Base-by-base conservation (phyloP, 1,140 invertebrate species). In the Papilio dardanus region DNA sequence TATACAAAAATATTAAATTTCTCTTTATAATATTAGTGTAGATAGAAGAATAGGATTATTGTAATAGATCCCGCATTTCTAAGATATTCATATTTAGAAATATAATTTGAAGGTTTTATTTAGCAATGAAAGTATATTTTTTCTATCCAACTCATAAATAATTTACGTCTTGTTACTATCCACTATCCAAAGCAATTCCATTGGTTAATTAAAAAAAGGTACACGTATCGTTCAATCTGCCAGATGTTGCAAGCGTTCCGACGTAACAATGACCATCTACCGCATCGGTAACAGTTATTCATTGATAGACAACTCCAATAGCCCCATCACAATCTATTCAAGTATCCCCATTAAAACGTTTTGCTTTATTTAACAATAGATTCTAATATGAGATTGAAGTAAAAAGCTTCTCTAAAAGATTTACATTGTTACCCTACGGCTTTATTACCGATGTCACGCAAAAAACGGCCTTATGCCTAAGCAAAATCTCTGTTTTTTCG, bases 261-360 rank as follows among this genome's bases (percentile, higher is more conserved):
- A 40, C 10, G 35, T 35, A 40, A 69, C 67, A 69, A 69, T 69
- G 67, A 35, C 67, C 28, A 69, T 69, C 66, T 68, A 40, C 28
- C 12, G 30, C 65, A 66, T 66, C 31, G 65, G n/a, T 69, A 69
- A 69, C 67, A 69, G 67, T 69, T 37, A 69, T 69, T 12, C 42
- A 69, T 69, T 69, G 67, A 69, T 69, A 21, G 67, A 69, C 67
- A 69, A 33, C 21, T 69, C 67, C 7, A 69, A 69, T 37, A 40
- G 67, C 31, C 67, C 35, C 67, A 40, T n/a, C 33, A 69, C n/a
- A 31, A 35, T 5, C 67, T 69, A 69, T 69, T 69, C 67, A 69
- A 69, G 42, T 24, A 69, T 69, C 35, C 33, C 65, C 65, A 69
- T 69, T 40, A 37, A 19, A 14, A 2, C 33, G 21, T 40, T 37